Evolutionary conservation across 35 echinoderm and acorn worm species (phyloP).

Genomic region (Strongylocentrotus purpuratus): DNA sequence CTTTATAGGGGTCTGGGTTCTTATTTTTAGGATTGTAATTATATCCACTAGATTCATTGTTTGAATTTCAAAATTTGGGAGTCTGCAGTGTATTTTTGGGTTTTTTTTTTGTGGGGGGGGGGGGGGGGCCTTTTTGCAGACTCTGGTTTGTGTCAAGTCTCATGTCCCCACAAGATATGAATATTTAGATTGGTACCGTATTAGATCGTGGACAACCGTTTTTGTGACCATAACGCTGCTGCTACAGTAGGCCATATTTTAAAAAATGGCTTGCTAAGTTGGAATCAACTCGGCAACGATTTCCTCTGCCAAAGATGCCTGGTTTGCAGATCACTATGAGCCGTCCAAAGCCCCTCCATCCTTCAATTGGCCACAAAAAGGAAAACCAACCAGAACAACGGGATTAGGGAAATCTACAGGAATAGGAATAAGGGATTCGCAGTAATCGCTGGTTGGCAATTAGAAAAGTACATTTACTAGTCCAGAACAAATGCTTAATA

Average conservation of each 20-base stretch:
- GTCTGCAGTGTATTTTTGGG: too few species aligned
- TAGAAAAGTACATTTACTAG: not conserved
- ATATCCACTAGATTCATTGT: too few species aligned
- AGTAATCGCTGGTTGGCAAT: not conserved
- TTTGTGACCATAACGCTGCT: too few species aligned
- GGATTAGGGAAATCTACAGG: not conserved
- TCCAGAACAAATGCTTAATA: not conserved
- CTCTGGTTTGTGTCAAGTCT: too few species aligned
- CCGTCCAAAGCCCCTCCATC: not conserved
- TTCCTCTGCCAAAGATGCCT: not conserved
- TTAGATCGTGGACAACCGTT: too few species aligned
- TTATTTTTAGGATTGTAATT: too few species aligned
- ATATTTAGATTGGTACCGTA: too few species aligned
- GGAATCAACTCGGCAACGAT: not conserved
- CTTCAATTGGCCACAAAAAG: slow-evolving; percentile 10
- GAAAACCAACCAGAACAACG: slow-evolving; percentile 6
- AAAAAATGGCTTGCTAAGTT: not conserved
- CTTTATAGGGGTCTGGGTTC: too few species aligned
- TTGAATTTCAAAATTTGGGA: too few species aligned
- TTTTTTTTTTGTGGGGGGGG: too few species aligned
- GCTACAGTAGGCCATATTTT: not conserved
- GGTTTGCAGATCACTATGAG: not conserved
- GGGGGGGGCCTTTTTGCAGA: too few species aligned
- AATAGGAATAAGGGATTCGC: not conserved
- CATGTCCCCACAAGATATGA: too few species aligned